Percentiles rank a stretch among this genome's conserved stretches.
Conservation (phyloP, 2,888 invertebrate species). For the Ormyrus pomaceus region DNA sequence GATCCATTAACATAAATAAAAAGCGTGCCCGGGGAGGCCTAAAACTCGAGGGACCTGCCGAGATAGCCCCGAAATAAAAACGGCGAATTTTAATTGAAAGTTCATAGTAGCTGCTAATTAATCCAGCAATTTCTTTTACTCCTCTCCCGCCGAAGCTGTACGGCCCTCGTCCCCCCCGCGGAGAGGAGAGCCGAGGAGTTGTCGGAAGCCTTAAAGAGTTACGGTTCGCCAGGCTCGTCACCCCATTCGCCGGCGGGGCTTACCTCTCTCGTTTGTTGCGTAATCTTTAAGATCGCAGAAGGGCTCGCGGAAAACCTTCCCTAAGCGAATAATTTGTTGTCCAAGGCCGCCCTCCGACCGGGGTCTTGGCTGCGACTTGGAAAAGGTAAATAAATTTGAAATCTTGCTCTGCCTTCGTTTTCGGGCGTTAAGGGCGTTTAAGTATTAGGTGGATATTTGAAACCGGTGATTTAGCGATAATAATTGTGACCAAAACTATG, state of each 20-base stretch:
- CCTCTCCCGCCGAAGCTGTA: neutral
- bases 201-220: conserved; percentile 61
- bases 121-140: conserved; percentile 47
- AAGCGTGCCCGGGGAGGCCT: neutral
- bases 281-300: conserved; percentile 74
- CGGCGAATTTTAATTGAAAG: conserved; percentile 29
- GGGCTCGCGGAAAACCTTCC: conserved; percentile 28
- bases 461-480: too few species aligned
- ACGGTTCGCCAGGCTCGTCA: conserved; percentile 69
- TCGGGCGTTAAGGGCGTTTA: too few species aligned
- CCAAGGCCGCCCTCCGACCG: neutral
- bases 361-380: neutral
- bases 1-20: neutral
- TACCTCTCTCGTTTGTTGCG: conserved; percentile 73
- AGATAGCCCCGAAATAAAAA: conserved; percentile 6
- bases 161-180: neutral
- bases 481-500: too few species aligned
- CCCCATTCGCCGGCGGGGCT: conserved; percentile 69
- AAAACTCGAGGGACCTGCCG: neutral
- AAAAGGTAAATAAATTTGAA: neutral
- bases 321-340: conserved; percentile 46
- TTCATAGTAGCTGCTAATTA: conserved; percentile 52
- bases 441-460: too few species aligned
- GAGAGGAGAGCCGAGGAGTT: conserved; percentile 3
- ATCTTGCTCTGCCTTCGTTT: too few species aligned